Evolutionary conservation across 2,113 vertebrate genomes (phyloP).

Genomic region (Anser brachyrhynchus): DNA sequence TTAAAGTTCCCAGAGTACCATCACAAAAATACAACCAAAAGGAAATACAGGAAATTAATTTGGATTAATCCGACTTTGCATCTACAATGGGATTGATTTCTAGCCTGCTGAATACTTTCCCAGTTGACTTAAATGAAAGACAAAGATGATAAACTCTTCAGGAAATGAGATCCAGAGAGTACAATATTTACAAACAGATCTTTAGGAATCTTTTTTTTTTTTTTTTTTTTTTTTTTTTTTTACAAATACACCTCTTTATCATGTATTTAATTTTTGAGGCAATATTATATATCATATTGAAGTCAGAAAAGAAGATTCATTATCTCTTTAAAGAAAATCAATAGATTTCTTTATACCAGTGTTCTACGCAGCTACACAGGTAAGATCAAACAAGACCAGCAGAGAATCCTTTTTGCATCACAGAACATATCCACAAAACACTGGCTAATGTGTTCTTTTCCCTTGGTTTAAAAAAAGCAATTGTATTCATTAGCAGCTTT

Average conservation of each 20-base stretch:
- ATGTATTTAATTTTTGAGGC: not conserved
- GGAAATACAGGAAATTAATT: not conserved
- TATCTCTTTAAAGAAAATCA: not conserved
- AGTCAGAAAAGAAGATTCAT: not conserved
- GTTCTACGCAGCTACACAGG: slow-evolving; percentile 18
- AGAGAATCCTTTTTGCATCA: slow-evolving; percentile 57
- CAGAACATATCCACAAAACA: slow-evolving; percentile 40
- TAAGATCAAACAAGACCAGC: slow-evolving; percentile 40
- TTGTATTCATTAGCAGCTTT: slow-evolving; percentile 72
- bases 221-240: not conserved
- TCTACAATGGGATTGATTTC: not conserved
- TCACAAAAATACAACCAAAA: not conserved
- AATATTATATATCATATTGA: not conserved
- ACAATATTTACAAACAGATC: not conserved
- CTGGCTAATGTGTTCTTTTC: slow-evolving; percentile 27
- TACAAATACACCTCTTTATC: not conserved
- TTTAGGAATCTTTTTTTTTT: not conserved
- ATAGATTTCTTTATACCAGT: not conserved
- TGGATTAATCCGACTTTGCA: not conserved
- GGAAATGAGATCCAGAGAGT: not conserved
- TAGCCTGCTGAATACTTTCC: not conserved
- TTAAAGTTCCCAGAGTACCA: not conserved
- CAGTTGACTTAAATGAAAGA: not conserved
- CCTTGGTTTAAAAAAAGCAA: slow-evolving; percentile 46
- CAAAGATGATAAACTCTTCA: not conserved